phyloP scores from a whole-genome alignment of 2,797 vertebrate species.

The Semaprochilodus insignis region DNA sequence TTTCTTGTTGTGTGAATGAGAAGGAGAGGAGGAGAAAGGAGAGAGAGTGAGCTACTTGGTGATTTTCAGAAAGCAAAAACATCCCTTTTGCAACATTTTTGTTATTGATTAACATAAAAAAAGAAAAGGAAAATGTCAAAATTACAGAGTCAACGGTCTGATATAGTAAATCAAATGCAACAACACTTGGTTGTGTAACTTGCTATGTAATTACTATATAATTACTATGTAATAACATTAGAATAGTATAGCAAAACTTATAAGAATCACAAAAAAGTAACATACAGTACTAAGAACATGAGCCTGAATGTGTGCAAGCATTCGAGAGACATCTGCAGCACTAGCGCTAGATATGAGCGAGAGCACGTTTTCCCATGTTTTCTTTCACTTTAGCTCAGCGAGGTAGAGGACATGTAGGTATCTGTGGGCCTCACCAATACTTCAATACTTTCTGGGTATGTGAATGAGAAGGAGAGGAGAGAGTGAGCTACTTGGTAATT shows the following conservation, averaged over 20 bases:
- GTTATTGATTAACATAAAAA: too few relatives aligned
- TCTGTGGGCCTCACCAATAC: conserved; percentile 47
- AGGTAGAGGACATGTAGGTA: not conserved
- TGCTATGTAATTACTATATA: too few relatives aligned
- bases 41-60: conserved; percentile 56
- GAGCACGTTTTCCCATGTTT: not conserved
- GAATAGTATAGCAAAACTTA: not conserved
- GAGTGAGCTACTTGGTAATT: conserved; percentile 63
- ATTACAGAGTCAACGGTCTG: too few relatives aligned
- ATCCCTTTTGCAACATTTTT: not conserved
- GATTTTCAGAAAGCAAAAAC: conserved; percentile 59
- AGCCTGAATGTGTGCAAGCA: not conserved
- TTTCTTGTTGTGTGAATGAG: conserved; percentile 54
- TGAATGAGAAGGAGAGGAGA: conserved; percentile 54
- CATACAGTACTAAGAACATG: not conserved
- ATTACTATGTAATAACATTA: too few relatives aligned
- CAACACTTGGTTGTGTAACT: not conserved
- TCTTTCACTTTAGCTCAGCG: not conserved
- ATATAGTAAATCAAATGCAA: not conserved
- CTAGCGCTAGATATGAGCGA: not conserved
- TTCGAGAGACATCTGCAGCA: not conserved
- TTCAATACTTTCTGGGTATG: conserved; percentile 51
- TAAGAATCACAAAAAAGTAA: not conserved
- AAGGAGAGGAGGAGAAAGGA: conserved; percentile 51
- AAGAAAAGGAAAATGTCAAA: too few relatives aligned